Percentiles rank a stretch among this genome's conserved stretches.
Conservation (phyloP, 2,113 vertebrate genomes). For the Pachyramphus minor region DNA sequence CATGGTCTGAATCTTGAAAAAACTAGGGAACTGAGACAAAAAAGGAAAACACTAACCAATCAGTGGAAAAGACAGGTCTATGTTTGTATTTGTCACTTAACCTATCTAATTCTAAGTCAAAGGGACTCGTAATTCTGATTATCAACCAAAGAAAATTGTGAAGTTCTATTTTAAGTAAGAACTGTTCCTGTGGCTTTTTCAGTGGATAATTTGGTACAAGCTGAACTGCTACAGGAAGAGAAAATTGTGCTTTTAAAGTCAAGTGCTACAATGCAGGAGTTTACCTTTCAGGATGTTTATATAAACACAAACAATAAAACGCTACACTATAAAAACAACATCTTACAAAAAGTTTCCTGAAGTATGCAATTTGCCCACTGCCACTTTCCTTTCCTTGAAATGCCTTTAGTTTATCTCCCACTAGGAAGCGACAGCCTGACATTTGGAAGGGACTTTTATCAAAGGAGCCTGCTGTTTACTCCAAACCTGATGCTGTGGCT, state of each 20-base stretch:
- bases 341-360: neutral
- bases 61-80: neutral
- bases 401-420: neutral
- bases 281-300: neutral
- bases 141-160: neutral
- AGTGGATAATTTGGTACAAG: neutral
- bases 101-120: neutral
- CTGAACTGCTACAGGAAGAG: neutral
- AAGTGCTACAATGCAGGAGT: neutral
- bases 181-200: neutral
- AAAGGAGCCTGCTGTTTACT: neutral
- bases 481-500: neutral
- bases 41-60: neutral
- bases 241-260: neutral
- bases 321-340: neutral
- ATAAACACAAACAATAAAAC: neutral
- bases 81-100: neutral
- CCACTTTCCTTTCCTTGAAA: neutral
- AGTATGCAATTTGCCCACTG: neutral
- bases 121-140: neutral
- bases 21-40: neutral
- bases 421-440: neutral
- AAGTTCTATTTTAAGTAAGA: neutral
- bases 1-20: neutral
- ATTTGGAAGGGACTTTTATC: constrained; percentile 25